Evolutionary conservation across 2,113 vertebrate species (phyloP).

Genomic region (Pseudopipra pipra): DNA sequence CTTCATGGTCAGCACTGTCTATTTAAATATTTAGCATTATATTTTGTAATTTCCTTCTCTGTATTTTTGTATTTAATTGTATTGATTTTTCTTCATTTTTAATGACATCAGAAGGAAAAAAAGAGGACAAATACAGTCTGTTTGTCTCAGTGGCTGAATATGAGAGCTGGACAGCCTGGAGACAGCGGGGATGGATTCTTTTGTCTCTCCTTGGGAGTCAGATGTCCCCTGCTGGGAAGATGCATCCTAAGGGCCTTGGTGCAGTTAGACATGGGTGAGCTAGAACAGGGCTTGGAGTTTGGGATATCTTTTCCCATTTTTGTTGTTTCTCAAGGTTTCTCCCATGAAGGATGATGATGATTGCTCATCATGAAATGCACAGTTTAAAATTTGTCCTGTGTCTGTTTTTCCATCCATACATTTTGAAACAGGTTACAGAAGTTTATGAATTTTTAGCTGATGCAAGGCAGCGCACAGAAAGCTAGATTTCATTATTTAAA

Average conservation of each 20-base stretch:
- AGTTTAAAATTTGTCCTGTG: not conserved
- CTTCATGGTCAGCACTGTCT: not conserved
- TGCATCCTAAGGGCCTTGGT: not conserved
- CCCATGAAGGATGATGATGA: not conserved
- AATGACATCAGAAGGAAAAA: not conserved
- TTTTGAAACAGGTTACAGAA: not conserved
- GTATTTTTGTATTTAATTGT: conserved; percentile 7
- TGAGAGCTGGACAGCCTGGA: not conserved
- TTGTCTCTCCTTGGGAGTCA: not conserved
- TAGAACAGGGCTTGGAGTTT: not conserved
- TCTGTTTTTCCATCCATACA: not conserved
- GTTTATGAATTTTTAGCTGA: not conserved
- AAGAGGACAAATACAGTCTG: not conserved
- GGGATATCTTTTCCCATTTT: not conserved
- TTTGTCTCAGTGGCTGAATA: not conserved
- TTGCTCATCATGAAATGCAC: not conserved
- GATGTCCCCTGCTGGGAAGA: not conserved
- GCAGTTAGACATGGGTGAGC: not conserved
- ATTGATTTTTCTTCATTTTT: conserved; percentile 46
- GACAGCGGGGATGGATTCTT: not conserved
- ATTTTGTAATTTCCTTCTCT: conserved; percentile 38
- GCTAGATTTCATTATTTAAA: not conserved
- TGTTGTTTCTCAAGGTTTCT: not conserved
- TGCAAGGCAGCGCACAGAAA: not conserved
- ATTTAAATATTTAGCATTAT: conserved; percentile 57